These are phyloP conservation scores for Drosophila falleni DNA, from an alignment of 2,888 invertebrate species.

Conservation along the genomic window DNA sequence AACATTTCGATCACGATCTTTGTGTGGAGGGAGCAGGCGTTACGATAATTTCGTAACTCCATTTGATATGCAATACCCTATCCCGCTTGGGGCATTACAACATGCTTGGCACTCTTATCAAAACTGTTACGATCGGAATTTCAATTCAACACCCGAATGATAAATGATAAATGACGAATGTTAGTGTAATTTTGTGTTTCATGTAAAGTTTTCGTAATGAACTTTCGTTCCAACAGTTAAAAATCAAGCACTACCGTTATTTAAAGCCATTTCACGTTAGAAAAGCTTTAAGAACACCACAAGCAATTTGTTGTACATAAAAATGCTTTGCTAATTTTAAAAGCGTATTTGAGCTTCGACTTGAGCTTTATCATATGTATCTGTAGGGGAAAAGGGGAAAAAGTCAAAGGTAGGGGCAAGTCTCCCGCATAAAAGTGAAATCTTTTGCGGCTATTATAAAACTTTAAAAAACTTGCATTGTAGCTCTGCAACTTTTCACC, in stretches of 20 bases:
- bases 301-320: not conserved
- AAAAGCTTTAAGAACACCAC: not conserved
- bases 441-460: slow-evolving; percentile 67
- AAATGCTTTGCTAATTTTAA: not conserved
- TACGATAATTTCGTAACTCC: slow-evolving; percentile 63
- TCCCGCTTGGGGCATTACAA: slow-evolving; percentile 14
- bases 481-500: slow-evolving; percentile 34
- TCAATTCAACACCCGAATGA: not conserved
- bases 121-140: slow-evolving; percentile 15
- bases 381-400: not conserved
- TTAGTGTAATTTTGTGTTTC: not conserved
- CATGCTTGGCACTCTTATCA: slow-evolving; percentile 36
- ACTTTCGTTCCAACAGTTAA: slow-evolving; percentile 9
- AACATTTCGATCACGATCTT: slow-evolving; percentile 65
- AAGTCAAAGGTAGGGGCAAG: not conserved
- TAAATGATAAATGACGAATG: too few species aligned
- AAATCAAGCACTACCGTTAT: slow-evolving; percentile 4
- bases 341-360: slow-evolving; percentile 13
- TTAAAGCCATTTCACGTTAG: not conserved
- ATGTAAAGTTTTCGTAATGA: not conserved
- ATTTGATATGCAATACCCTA: slow-evolving; percentile 44
- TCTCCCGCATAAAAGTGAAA: slow-evolving; percentile 72
- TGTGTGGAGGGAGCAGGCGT: not conserved
- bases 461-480: slow-evolving; percentile 28
- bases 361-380: not conserved